Conservation (phyloP, 2,797 vertebrate genomes). For the Paramormyrops hopkinsi region DNA sequence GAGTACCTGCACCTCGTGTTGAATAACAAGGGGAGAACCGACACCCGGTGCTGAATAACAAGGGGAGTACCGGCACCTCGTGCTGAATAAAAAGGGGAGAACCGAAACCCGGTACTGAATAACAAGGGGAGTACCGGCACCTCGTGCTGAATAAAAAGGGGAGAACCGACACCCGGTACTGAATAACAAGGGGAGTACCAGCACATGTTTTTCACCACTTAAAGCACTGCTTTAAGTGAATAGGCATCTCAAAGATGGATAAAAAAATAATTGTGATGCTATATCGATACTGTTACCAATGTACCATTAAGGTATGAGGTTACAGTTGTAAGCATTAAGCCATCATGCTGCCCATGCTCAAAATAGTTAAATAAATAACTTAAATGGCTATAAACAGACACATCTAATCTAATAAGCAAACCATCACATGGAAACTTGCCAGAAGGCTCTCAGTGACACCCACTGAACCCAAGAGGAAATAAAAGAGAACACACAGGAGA, state of each 20-base stretch:
- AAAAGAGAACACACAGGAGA: not conserved
- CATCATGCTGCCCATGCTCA: not conserved
- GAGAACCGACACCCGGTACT: too few relatives aligned
- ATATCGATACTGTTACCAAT: not conserved
- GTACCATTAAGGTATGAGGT: not conserved
- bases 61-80: too few relatives aligned
- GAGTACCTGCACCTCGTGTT: rapidly evolving
- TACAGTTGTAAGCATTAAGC: not conserved
- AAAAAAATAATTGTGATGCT: not conserved
- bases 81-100: too few relatives aligned
- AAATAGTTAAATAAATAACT: not conserved
- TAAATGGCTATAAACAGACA: not conserved
- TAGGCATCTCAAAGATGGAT: not conserved
- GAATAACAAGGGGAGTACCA: not conserved
- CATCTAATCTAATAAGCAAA: not conserved
- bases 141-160: too few relatives aligned
- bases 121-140: too few relatives aligned
- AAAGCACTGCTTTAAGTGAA: not conserved
- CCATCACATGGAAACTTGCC: not conserved
- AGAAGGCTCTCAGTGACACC: not conserved
- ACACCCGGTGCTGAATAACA: too few relatives aligned
- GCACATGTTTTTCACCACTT: not conserved
- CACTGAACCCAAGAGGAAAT: not conserved
- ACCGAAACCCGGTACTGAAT: too few relatives aligned
- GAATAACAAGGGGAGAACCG: too few relatives aligned